Conservation (phyloP, 2,113 vertebrate genomes). For the Phaethon lepturus region DNA sequence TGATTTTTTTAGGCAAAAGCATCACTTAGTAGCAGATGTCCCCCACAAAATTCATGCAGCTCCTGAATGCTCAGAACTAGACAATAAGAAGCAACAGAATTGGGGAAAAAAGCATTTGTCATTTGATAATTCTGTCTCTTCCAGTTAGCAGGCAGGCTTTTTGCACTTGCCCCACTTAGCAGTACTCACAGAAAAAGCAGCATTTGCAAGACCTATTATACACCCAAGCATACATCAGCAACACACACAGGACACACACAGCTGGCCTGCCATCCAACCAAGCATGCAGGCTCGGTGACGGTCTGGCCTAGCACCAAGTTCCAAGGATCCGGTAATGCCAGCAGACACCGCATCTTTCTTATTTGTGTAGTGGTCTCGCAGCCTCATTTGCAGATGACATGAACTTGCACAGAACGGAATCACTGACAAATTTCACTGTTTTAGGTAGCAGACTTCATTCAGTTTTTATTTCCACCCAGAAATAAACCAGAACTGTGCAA, state of each 20-base stretch:
- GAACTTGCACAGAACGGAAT: not conserved
- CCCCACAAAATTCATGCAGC: not conserved
- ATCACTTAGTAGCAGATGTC: not conserved
- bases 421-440: not conserved
- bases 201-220: not conserved
- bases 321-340: not conserved
- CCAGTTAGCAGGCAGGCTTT: not conserved
- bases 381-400: not conserved
- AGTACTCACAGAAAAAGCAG: not conserved
- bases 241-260: not conserved
- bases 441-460: not conserved
- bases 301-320: not conserved
- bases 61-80: not conserved
- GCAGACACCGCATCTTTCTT: not conserved
- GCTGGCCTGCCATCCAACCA: not conserved
- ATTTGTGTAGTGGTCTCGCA: fast-evolving
- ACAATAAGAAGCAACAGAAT: not conserved
- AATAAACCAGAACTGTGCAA: not conserved
- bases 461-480: not conserved
- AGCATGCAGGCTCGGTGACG: not conserved
- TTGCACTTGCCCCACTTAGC: not conserved
- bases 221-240: not conserved
- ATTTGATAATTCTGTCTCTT: not conserved
- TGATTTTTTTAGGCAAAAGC: not conserved
- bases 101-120: not conserved